These are phyloP conservation scores for Rhodeus uyekii DNA, from an alignment of 2,797 vertebrate genomes.

Conservation along the genomic window DNA sequence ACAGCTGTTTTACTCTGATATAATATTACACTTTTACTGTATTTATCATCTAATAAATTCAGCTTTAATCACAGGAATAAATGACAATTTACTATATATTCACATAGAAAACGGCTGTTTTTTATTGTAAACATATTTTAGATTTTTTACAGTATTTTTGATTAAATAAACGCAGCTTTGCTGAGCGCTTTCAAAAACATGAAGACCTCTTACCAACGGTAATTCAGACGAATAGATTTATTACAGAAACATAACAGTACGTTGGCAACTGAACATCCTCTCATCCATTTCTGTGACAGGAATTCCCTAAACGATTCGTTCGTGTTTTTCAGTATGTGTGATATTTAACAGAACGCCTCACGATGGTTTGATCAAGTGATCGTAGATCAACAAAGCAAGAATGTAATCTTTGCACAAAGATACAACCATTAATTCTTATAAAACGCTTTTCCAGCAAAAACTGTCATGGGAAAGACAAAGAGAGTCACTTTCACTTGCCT, in stretches of 20 bases:
- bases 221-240: neutral
- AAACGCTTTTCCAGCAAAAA: constrained; percentile 8
- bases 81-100: too few relatives aligned
- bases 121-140: too few relatives aligned
- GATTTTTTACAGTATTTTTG: too few relatives aligned
- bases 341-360: constrained; percentile 30
- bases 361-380: constrained; percentile 14
- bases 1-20: too few relatives aligned
- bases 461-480: neutral
- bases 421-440: neutral
- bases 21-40: too few relatives aligned
- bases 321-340: constrained; percentile 36
- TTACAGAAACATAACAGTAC: neutral
- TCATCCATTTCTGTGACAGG: constrained; percentile 68
- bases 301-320: constrained; percentile 74
- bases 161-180: too few relatives aligned
- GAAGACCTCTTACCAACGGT: neutral
- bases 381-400: constrained; percentile 9
- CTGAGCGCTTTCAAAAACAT: neutral
- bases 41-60: too few relatives aligned
- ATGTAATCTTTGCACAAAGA: neutral
- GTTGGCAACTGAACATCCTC: neutral
- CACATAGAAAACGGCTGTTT: too few relatives aligned
- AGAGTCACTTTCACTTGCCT: neutral
- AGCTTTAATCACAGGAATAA: too few relatives aligned